Conservation (phyloP, 2,113 vertebrate species). For the Embiotoca jacksoni region DNA sequence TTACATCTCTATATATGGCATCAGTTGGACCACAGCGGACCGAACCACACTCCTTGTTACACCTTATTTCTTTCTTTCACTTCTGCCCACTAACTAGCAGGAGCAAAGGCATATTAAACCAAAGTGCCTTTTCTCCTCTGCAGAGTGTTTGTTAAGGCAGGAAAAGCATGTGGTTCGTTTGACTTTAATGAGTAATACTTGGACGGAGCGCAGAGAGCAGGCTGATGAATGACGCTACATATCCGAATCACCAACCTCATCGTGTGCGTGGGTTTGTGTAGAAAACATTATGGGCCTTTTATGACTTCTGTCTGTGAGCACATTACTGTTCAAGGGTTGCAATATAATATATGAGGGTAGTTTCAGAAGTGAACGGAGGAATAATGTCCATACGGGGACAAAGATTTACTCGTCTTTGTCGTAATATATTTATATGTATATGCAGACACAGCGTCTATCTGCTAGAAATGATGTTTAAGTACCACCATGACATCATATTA, state of each 20-base stretch:
- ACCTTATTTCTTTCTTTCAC: not conserved
- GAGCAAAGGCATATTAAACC: slow-evolving; percentile 41
- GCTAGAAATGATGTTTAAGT: not conserved
- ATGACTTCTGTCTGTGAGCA: slow-evolving; percentile 7
- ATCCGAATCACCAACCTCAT: slow-evolving; percentile 35
- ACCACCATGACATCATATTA: too few relatives aligned
- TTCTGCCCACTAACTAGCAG: slow-evolving; percentile 3
- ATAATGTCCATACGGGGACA: not conserved
- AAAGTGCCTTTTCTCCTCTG: slow-evolving; percentile 24
- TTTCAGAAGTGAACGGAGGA: not conserved
- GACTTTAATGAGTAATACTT: slow-evolving; percentile 36
- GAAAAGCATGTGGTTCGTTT: slow-evolving; percentile 6
- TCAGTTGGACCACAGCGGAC: not conserved
- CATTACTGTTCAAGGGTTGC: not conserved
- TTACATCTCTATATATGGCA: slow-evolving; percentile 13
- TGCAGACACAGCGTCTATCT: not conserved
- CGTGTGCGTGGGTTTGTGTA: slow-evolving; percentile 23
- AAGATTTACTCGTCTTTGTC: not conserved
- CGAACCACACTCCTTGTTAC: slow-evolving; percentile 1
- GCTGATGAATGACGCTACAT: slow-evolving; percentile 41
- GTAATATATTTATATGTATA: not conserved
- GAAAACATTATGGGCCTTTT: slow-evolving; percentile 32
- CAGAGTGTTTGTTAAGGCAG: not conserved
- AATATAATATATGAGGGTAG: not conserved
- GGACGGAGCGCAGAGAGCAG: slow-evolving; percentile 22